These are phyloP conservation scores for Prunella strophiata DNA, from an alignment of 2,797 vertebrate genomes.

Conservation along the genomic window DNA sequence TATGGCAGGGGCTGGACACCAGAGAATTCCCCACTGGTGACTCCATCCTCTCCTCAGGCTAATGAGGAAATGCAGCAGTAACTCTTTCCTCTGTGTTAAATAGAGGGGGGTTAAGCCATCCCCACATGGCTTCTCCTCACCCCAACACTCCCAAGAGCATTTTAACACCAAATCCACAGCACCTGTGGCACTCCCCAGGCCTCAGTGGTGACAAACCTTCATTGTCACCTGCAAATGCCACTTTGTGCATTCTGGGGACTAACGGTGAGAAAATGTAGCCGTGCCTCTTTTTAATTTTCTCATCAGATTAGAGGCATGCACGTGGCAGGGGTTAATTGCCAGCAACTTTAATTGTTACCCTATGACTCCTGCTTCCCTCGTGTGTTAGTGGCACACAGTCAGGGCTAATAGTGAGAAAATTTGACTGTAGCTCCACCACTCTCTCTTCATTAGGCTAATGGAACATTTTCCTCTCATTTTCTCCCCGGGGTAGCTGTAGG, in stretches of 20 bases:
- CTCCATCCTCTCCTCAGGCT: neutral
- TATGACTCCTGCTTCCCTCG: constrained; percentile 65
- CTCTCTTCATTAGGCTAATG: constrained; percentile 85
- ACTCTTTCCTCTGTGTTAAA: constrained; percentile 7
- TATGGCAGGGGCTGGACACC: neutral
- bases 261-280: constrained; percentile 55
- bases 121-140: neutral
- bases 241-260: constrained; percentile 6
- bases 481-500: constrained; percentile 79
- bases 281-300: constrained; percentile 68
- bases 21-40: neutral
- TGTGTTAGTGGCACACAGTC: constrained; percentile 69
- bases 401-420: constrained; percentile 80
- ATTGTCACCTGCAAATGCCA: constrained; percentile 45
- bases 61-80: neutral
- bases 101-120: neutral
- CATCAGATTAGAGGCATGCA: constrained; percentile 65
- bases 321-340: constrained; percentile 75
- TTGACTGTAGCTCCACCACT: constrained; percentile 63
- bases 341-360: constrained; percentile 80
- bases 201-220: constrained; percentile 22
- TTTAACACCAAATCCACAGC: constrained; percentile 17
- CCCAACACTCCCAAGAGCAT: neutral
- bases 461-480: constrained; percentile 85
- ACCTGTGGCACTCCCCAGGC: neutral